These are phyloP conservation scores for Apoda limacodes DNA, from an alignment of 2,888 invertebrate species.

Conservation along the genomic window DNA sequence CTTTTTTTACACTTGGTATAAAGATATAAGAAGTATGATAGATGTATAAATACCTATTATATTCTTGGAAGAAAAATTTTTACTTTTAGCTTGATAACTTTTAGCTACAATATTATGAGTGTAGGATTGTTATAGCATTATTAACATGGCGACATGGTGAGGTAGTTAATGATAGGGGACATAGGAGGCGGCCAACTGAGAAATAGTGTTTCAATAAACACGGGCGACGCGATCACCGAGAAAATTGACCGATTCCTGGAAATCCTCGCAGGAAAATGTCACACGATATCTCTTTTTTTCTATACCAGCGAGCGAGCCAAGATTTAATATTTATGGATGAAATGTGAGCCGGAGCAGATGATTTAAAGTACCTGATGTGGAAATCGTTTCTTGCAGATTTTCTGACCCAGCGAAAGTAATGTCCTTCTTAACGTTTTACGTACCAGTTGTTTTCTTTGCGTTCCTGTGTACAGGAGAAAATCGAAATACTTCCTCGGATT, in stretches of 20 bases:
- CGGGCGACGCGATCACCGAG: slow-evolving; percentile 53
- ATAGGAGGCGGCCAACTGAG: slow-evolving; percentile 46
- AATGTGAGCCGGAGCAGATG: slow-evolving; percentile 65
- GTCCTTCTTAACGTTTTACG: slow-evolving; percentile 63
- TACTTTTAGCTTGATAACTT: too few relatives aligned
- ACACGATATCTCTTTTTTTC: slow-evolving; percentile 59
- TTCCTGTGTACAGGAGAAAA: slow-evolving; percentile 41
- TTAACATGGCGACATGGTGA: slow-evolving; percentile 21
- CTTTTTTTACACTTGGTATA: too few relatives aligned
- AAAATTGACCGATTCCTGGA: slow-evolving; percentile 66
- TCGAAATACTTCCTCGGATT: slow-evolving; percentile 50
- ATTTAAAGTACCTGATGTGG: slow-evolving; percentile 67
- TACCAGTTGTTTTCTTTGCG: slow-evolving; percentile 58
- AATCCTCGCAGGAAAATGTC: slow-evolving; percentile 59
- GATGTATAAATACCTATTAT: too few relatives aligned
- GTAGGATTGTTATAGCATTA: slow-evolving; percentile 18
- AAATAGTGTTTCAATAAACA: slow-evolving; percentile 67
- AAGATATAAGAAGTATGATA: too few relatives aligned
- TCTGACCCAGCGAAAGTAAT: slow-evolving; percentile 64
- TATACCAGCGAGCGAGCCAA: slow-evolving; percentile 52
- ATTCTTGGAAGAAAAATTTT: too few relatives aligned
- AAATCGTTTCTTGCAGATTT: slow-evolving; percentile 65
- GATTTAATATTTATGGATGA: slow-evolving; percentile 69
- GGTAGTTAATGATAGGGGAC: slow-evolving; percentile 37
- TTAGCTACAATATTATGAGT: too few relatives aligned